Percentiles rank a stretch among this genome's conserved stretches.
phyloP scores from a whole-genome alignment of 2,888 invertebrate species.

The Cotesia congregata region DNA sequence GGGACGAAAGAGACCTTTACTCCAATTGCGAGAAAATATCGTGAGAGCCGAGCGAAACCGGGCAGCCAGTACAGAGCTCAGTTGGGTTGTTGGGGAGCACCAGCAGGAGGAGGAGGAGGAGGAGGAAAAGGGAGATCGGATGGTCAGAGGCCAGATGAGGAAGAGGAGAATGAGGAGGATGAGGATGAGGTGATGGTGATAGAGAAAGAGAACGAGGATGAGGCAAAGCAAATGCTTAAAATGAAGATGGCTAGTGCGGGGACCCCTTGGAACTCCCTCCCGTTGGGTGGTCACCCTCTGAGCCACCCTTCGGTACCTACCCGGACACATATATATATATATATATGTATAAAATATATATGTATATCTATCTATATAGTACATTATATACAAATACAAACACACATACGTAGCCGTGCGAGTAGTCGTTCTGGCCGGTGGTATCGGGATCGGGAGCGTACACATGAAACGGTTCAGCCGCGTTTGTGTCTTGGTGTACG shows the following conservation, averaged over 20 bases:
- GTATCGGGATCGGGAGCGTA: conserved; percentile 17
- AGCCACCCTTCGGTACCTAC: conserved; percentile 33
- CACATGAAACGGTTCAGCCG: conserved; percentile 29
- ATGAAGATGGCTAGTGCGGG: conserved; percentile 73
- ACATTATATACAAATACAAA: too few species aligned
- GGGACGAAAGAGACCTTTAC: conserved; percentile 27
- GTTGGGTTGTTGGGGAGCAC: conserved; percentile 52
- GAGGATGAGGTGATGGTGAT: conserved; percentile 27
- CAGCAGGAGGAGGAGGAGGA: conserved; percentile 48
- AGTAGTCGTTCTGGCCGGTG: conserved; percentile 14
- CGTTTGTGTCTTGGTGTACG: conserved; percentile 44
- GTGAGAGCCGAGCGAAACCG: conserved; percentile 48
- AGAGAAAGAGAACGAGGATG: conserved; percentile 41
- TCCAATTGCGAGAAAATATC: conserved; percentile 64
- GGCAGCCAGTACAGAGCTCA: not conserved
- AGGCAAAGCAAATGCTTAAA: conserved; percentile 69
- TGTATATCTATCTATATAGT: conserved; percentile 39
- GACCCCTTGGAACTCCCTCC: conserved; percentile 64
- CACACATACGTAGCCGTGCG: not conserved
- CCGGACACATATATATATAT: conserved; percentile 33
- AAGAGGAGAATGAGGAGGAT: conserved; percentile 43
- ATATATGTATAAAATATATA: conserved; percentile 47
- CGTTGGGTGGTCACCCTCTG: conserved; percentile 44
- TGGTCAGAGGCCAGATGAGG: conserved; percentile 47
- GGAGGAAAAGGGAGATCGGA: conserved; percentile 59